A percentile compares a stretch with the other conserved stretches of the same genome.
phyloP scores from a whole-genome alignment of 2,797 vertebrate genomes.

The Morus bassanus region DNA sequence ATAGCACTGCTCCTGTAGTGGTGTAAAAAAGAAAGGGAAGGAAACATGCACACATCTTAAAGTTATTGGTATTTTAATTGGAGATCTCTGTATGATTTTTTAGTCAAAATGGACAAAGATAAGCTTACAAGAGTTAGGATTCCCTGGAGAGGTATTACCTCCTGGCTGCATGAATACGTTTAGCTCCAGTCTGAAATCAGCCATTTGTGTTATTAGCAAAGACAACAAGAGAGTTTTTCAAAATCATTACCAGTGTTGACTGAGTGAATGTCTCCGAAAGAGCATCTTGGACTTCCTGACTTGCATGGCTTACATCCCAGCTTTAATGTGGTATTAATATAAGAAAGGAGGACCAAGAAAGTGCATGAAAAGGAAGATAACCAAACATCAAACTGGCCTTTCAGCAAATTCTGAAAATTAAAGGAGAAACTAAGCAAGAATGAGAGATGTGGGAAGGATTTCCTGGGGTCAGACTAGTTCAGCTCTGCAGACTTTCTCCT shows the following conservation, averaged over 20 bases:
- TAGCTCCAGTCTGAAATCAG: neutral
- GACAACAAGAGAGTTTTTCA: neutral
- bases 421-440: constrained; percentile 9
- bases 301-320: neutral
- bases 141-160: neutral
- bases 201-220: neutral
- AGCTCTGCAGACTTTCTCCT: constrained; percentile 15
- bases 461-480: constrained; percentile 60
- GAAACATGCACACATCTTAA: neutral
- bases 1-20: neutral
- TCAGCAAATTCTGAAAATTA: neutral
- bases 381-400: neutral
- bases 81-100: neutral
- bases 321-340: constrained; percentile 12
- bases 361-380: neutral
- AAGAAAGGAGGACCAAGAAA: neutral
- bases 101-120: neutral
- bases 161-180: neutral
- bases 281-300: neutral
- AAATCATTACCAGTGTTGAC: neutral
- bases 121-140: neutral
- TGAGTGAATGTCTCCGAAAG: neutral
- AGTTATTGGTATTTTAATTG: neutral
- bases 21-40: neutral
- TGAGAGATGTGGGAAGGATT: constrained; percentile 18